Evolutionary conservation across 1,140 invertebrate genomes (phyloP).

Genomic region (Trigoniulus corallinus): DNA sequence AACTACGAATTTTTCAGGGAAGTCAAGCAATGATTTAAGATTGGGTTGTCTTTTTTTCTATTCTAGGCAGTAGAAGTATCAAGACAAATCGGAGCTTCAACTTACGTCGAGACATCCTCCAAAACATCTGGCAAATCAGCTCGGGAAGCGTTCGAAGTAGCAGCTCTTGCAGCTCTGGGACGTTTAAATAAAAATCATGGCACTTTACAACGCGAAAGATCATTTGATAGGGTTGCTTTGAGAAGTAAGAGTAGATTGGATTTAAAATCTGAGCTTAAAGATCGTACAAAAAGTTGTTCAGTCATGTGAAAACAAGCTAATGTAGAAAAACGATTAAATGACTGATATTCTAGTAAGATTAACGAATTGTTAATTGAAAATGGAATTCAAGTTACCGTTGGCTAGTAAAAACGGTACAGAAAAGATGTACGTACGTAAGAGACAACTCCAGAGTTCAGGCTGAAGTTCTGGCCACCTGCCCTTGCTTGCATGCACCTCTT

Average conservation of each 20-base stretch:
- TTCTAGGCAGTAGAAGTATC: conserved; percentile 16
- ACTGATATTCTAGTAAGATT: no score
- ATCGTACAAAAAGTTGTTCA: conserved; percentile 34
- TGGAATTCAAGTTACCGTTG: no score
- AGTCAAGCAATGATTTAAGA: no score
- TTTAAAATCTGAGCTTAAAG: conserved; percentile 35
- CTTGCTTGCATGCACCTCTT: no score
- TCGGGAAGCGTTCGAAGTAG: conserved; percentile 27
- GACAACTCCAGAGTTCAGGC: no score
- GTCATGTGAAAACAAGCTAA: conserved; percentile 36
- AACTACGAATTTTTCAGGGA: no score
- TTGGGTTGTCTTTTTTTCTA: neutral
- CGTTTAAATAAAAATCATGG: conserved; percentile 17
- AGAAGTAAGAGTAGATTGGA: conserved; percentile 36
- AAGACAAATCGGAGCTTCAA: conserved; percentile 26
- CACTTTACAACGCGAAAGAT: conserved; percentile 1
- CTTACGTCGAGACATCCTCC: conserved; percentile 27
- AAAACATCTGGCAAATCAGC: conserved; percentile 23
- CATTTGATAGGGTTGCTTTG: neutral
- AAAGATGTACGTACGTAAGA: no score
- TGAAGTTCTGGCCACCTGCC: no score
- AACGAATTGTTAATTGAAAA: no score
- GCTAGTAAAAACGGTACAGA: no score
- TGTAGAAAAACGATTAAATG: no score
- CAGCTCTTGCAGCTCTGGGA: conserved; percentile 26